A percentile compares a stretch with the other conserved stretches of the same genome.
Conservation (phyloP, 35 echinoderm and acorn worm species). For the Antedon bifida region DNA sequence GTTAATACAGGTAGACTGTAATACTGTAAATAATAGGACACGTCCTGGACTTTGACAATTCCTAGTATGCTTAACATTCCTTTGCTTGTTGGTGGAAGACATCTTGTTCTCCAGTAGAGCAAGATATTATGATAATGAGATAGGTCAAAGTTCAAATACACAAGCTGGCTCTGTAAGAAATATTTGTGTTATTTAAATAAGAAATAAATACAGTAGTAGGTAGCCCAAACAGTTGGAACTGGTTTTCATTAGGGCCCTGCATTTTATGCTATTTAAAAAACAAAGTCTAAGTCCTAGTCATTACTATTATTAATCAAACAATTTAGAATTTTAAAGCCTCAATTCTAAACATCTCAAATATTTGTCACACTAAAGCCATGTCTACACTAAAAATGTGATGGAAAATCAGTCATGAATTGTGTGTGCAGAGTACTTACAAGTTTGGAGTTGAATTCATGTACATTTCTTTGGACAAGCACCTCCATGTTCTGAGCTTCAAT, state of each 20-base stretch:
- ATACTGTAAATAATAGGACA: constrained; percentile 63
- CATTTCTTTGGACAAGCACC: constrained; percentile 27
- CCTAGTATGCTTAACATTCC: constrained; percentile 53
- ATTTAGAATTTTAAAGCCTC: no score
- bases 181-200: not conserved
- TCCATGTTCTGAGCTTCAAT: constrained; percentile 33
- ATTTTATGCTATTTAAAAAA: no score
- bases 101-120: constrained; percentile 40
- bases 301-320: no score
- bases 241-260: no score
- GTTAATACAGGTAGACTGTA: constrained; percentile 60
- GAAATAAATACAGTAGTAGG: not conserved
- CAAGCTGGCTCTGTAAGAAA: constrained; percentile 31
- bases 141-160: constrained; percentile 44
- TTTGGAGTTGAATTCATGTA: constrained; percentile 31
- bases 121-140: constrained; percentile 40
- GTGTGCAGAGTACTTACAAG: no score
- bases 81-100: constrained; percentile 44
- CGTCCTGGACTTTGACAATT: constrained; percentile 35
- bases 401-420: no score
- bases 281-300: no score
- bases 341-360: no score
- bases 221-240: no score
- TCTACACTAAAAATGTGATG: no score
- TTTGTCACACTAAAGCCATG: no score